Conservation (phyloP, 2,888 invertebrate genomes). For the Cheiracanthium punctorium region DNA sequence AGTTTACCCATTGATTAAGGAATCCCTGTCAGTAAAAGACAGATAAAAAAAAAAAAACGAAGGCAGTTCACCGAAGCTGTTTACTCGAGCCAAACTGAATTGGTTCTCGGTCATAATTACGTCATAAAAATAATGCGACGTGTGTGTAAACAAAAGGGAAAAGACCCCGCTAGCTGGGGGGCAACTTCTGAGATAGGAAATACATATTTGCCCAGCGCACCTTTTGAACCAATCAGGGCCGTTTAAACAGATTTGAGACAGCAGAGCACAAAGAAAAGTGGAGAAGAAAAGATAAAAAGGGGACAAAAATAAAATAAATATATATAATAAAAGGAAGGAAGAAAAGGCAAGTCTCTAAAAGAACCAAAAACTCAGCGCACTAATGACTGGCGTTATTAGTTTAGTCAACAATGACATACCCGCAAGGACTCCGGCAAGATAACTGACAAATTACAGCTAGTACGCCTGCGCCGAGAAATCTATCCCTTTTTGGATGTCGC, state of each 20-base stretch:
- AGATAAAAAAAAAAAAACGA: slow-evolving; percentile 18
- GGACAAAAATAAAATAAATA: slow-evolving; percentile 27
- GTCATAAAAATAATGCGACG: slow-evolving; percentile 69
- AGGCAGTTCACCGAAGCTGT: slow-evolving; percentile 8
- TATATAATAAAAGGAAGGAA: slow-evolving; percentile 51
- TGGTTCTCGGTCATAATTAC: slow-evolving; percentile 55
- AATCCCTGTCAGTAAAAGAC: slow-evolving; percentile 16
- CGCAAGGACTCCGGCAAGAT: slow-evolving; percentile 64
- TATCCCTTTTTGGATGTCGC: slow-evolving; percentile 44
- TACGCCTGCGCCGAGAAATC: slow-evolving; percentile 52
- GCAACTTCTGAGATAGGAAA: slow-evolving; percentile 52
- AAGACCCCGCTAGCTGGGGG: slow-evolving; percentile 25
- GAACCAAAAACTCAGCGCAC: slow-evolving; percentile 46
- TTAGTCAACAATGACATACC: slow-evolving; percentile 70
- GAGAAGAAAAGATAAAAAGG: slow-evolving; percentile 19
- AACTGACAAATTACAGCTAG: slow-evolving; percentile 65
- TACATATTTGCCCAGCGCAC: slow-evolving; percentile 66
- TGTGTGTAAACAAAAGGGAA: slow-evolving; percentile 59
- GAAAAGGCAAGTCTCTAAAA: slow-evolving; percentile 40
- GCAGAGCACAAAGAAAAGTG: slow-evolving; percentile 31
- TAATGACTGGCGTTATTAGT: slow-evolving; percentile 69
- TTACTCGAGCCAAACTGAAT: slow-evolving; percentile 18
- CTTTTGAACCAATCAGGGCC: slow-evolving; percentile 67
- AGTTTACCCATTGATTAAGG: slow-evolving; percentile 60
- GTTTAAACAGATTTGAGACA: slow-evolving; percentile 68